Percentiles rank a stretch among this genome's conserved stretches.
phyloP scores from a whole-genome alignment of 2,113 vertebrate species.

The Eupsittula cactorum region DNA sequence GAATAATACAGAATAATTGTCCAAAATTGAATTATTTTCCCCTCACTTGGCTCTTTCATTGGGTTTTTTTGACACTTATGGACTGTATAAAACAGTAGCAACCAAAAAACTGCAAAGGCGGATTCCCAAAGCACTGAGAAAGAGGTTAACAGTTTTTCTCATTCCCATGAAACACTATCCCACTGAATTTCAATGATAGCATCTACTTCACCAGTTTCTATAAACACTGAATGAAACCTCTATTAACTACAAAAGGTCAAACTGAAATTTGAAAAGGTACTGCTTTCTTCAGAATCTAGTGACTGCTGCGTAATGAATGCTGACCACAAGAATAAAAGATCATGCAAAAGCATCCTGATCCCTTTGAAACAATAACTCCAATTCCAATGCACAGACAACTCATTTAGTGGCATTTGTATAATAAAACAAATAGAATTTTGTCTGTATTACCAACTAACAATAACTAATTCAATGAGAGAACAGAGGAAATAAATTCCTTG shows the following conservation, averaged over 20 bases:
- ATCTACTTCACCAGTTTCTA: background rate
- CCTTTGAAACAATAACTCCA: background rate
- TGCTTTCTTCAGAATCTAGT: background rate
- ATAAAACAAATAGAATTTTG: background rate
- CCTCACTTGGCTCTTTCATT: background rate
- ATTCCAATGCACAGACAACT: background rate
- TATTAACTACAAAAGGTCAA: background rate
- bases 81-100: background rate
- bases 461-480: background rate
- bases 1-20: background rate
- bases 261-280: background rate
- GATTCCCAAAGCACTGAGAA: background rate
- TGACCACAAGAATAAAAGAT: background rate
- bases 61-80: background rate
- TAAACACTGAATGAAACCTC: background rate
- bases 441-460: background rate
- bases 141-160: background rate
- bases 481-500: background rate
- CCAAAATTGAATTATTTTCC: background rate
- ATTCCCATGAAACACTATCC: background rate
- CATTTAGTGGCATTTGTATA: background rate
- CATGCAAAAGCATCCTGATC: background rate
- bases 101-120: background rate
- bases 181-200: background rate
- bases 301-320: background rate